phyloP scores from a whole-genome alignment of 2,113 vertebrate genomes.

The Pelodiscus sinensis region DNA sequence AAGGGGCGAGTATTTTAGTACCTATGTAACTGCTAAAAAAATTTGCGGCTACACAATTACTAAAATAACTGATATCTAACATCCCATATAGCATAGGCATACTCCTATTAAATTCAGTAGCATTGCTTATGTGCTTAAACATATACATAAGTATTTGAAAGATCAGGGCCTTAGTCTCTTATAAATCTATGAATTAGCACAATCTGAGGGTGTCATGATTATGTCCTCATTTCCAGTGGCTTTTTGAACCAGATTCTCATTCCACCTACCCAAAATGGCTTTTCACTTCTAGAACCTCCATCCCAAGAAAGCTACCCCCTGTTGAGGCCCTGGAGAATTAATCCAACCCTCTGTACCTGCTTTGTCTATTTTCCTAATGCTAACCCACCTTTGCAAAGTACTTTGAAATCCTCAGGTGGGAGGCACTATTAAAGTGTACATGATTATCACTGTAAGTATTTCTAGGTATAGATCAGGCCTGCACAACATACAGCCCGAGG shows the following conservation, averaged over 20 bases:
- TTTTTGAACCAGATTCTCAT: rapidly evolving
- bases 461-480: not conserved
- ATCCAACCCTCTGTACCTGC: not conserved
- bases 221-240: not conserved
- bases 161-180: not conserved
- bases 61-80: too few relatives aligned
- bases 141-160: not conserved
- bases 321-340: not conserved
- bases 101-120: not conserved
- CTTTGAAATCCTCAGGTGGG: not conserved
- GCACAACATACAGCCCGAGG: too few relatives aligned
- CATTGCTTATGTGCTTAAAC: not conserved
- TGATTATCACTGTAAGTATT: not conserved
- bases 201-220: not conserved
- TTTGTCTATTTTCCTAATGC: not conserved
- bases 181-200: not conserved
- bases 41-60: too few relatives aligned
- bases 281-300: not conserved
- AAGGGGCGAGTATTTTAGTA: too few relatives aligned
- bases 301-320: not conserved
- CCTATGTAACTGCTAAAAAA: too few relatives aligned
- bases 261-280: not conserved
- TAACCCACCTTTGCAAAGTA: not conserved
- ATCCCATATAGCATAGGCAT: not conserved
- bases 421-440: not conserved